phyloP scores from a whole-genome alignment of 2,797 vertebrate genomes.

The Garrulus glandarius region DNA sequence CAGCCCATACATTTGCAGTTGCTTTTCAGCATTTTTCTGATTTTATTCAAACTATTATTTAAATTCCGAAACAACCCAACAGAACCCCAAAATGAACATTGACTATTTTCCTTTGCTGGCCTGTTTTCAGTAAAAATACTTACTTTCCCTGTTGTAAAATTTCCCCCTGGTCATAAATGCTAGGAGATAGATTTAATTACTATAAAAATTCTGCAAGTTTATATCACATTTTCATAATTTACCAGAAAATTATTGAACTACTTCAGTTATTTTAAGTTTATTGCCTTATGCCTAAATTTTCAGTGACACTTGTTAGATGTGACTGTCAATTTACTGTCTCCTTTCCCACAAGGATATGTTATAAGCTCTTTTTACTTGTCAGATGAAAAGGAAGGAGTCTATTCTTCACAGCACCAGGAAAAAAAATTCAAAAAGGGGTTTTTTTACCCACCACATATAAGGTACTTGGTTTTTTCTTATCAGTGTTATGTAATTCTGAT shows the following conservation, averaged over 20 bases:
- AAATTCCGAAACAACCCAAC: not conserved
- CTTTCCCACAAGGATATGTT: not conserved
- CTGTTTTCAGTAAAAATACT: not conserved
- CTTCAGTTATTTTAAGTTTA: not conserved
- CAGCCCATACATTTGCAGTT: not conserved
- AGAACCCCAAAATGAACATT: not conserved
- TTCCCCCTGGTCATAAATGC: not conserved
- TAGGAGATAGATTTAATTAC: not conserved
- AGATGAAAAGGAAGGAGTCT: not conserved
- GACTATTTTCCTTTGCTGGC: not conserved
- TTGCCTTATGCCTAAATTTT: not conserved
- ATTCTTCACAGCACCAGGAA: not conserved
- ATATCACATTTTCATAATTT: not conserved
- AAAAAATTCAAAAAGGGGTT: accelerated
- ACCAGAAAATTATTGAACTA: not conserved
- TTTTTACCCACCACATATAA: not conserved
- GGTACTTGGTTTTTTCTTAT: not conserved
- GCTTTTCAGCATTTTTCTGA: not conserved
- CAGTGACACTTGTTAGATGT: not conserved
- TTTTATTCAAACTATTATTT: not conserved
- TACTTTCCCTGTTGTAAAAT: not conserved
- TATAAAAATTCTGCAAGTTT: not conserved
- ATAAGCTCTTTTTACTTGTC: not conserved
- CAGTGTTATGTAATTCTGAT: not conserved
- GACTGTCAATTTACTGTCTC: not conserved